Conservation (phyloP, 2,797 vertebrate genomes). For the Pseudotriccus pelzelni region DNA sequence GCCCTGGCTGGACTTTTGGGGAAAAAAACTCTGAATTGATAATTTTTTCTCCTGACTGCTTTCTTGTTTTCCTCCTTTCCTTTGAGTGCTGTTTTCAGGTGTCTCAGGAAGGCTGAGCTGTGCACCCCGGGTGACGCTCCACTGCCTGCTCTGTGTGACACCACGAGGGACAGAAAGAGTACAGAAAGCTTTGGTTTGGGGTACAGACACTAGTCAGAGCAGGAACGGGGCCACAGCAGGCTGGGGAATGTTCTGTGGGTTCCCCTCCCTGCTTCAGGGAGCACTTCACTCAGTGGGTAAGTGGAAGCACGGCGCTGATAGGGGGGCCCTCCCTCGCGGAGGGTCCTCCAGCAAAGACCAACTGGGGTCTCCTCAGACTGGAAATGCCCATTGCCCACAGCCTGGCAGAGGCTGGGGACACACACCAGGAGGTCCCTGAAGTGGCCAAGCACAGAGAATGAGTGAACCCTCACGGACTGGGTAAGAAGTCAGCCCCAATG, state of each 20-base stretch:
- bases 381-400: background rate
- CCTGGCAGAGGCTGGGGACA: background rate
- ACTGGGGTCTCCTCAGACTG: background rate
- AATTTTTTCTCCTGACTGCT: background rate
- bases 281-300: background rate
- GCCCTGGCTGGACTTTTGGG: background rate
- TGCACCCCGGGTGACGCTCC: background rate
- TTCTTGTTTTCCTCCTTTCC: background rate
- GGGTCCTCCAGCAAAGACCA: background rate
- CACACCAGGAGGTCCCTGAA: background rate
- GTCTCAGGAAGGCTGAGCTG: background rate
- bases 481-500: fast-evolving
- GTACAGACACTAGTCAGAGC: background rate
- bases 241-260: background rate
- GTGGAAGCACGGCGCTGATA: background rate
- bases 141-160: background rate
- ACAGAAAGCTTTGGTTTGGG: background rate
- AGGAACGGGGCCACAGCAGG: background rate
- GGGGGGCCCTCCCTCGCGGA: background rate
- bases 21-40: background rate
- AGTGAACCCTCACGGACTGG: background rate
- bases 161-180: background rate
- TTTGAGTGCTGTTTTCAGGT: background rate
- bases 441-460: background rate
- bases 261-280: background rate